Conservation (phyloP, 1,140 invertebrate species). For the Sinonovacula constricta region DNA sequence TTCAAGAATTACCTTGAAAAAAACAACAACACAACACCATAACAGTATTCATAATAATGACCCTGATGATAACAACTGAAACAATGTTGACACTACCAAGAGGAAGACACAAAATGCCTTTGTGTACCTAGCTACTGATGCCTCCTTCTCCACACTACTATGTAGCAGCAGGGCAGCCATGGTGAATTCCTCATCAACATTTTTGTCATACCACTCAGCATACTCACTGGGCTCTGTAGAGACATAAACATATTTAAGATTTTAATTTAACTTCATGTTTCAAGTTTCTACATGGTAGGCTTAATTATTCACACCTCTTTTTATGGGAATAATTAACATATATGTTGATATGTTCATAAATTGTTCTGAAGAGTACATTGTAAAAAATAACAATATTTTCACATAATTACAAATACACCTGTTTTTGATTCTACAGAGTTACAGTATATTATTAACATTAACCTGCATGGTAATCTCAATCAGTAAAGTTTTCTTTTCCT, state of each 20-base stretch:
- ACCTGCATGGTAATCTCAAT: no score
- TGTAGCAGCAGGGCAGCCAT: constrained; percentile 67
- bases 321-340: not conserved
- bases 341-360: not conserved
- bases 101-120: not conserved
- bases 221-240: constrained; percentile 69
- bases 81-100: not conserved
- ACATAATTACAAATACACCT: no score
- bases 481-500: no score
- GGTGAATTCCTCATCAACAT: constrained; percentile 64
- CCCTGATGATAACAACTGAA: no score
- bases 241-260: no score
- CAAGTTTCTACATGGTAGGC: not conserved
- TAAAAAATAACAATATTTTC: no score
- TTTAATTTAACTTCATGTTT: no score
- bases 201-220: constrained; percentile 74
- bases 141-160: constrained; percentile 65
- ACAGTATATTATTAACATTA: no score
- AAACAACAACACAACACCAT: no score
- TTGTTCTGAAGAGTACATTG: constrained; percentile 14
- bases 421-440: no score
- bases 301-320: not conserved
- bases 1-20: no score
- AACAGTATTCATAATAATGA: no score
- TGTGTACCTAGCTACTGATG: constrained; percentile 67